Conservation (phyloP, 1,140 invertebrate genomes). For the Liolophura sinensis region DNA sequence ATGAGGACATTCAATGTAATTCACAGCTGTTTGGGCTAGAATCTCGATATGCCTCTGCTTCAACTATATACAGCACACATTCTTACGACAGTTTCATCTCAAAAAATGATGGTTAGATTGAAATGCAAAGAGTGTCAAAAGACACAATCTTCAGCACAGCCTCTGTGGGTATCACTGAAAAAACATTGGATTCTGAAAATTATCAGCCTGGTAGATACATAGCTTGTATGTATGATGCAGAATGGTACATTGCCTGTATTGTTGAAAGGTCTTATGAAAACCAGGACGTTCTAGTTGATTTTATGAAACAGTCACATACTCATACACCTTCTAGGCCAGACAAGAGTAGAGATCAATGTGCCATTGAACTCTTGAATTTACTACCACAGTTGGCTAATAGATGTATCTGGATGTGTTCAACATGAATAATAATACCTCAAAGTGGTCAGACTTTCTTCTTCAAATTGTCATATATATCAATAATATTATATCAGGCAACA, state of each 20-base stretch:
- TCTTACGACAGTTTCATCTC: conserved; percentile 7
- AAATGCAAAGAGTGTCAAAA: conserved; percentile 6
- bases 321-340: too few relatives aligned
- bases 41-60: not conserved
- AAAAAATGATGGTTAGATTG: not conserved
- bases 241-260: conserved; percentile 6
- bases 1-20: not conserved
- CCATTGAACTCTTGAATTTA: too few relatives aligned
- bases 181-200: not conserved
- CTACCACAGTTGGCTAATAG: too few relatives aligned
- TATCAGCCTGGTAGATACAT: conserved; percentile 1
- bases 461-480: too few relatives aligned
- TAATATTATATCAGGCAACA: too few relatives aligned
- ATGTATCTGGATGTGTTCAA: too few relatives aligned
- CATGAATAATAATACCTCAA: too few relatives aligned
- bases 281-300: not conserved
- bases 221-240: conserved; percentile 1
- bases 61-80: not conserved
- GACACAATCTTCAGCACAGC: not conserved
- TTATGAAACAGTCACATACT: too few relatives aligned
- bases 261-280: conserved; percentile 3
- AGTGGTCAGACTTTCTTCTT: too few relatives aligned
- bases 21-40: conserved; percentile 1
- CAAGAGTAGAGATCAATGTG: too few relatives aligned
- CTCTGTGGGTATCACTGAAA: not conserved